Base-by-base conservation (phyloP, 2,797 vertebrate genomes). In the Carapus acus region DNA sequence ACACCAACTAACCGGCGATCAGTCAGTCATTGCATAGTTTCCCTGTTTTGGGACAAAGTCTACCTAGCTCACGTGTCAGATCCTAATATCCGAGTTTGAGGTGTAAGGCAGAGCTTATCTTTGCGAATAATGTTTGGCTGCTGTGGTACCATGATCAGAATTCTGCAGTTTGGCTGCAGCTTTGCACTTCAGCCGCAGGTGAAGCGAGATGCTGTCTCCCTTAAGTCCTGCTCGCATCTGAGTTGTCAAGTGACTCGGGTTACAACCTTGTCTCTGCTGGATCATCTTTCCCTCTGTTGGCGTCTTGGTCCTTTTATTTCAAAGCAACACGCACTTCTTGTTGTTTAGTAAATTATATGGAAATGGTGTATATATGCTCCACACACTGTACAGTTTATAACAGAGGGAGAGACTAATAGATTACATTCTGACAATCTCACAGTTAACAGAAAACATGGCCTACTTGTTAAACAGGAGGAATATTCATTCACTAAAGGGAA, bases 41-140 rank as follows among this genome's bases (percentile, higher is more conserved):
- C 68, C 46, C 49, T 74, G 73, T 75, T 78, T 69, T 63, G 53
- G 67, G 54, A 62, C 59, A 77, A 76, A 73, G 79, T 74, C 58
- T 54, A 36, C 27, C 24, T 9, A 48, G 43, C 44, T 78, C 74
- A 64, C 78, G 65, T 73, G 80, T 80, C 65, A 19, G n/a, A n/a
- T 58, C 49, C 50, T 63, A 48, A 62, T 69, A 59, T 71, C 73
- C 56, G 63, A 62, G 54, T 77, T 76, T 36, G 71, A 74, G 57
- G 65, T 45, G n/a, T 58, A 21, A 43, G 50, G 15, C 27, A 58
- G 64, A 67, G 51, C 57, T 38, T 54, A 47, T 62, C 60, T 76
- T 43, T 39, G 38, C 43, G 43, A 48, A 20, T 58, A 34, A 47
- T n/a, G n/a, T n/a, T n/a, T n/a, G n/a, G n/a, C n/a, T 8, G 16